Evolutionary conservation across 2,888 invertebrate genomes (phyloP).

Genomic region (Drosophila pseudotalamancana): DNA sequence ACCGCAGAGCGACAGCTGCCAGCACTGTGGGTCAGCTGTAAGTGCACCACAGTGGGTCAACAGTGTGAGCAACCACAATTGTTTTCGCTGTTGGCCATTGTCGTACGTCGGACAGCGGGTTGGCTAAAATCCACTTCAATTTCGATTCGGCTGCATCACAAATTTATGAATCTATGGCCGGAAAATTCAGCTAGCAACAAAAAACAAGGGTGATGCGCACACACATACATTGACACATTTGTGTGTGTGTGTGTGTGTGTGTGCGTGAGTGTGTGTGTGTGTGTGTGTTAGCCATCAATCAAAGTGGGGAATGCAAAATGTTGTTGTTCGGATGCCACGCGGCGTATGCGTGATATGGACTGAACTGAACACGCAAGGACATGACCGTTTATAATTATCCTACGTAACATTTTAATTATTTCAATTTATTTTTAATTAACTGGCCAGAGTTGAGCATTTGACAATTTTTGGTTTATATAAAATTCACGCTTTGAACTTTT

Average conservation of each 20-base stretch:
- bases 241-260: too few species aligned
- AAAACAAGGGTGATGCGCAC: background rate
- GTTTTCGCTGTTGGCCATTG: conserved; percentile 17
- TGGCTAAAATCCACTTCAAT: conserved; percentile 68
- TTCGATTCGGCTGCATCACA: conserved; percentile 63
- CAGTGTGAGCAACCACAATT: conserved; percentile 24
- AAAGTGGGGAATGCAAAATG: conserved; percentile 44
- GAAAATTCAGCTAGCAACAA: conserved; percentile 54
- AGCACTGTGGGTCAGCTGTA: background rate
- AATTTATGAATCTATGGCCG: conserved; percentile 65
- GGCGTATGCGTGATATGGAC: conserved; percentile 64
- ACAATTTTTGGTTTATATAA: conserved; percentile 34
- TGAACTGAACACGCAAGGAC: background rate
- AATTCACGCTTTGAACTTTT: conserved; percentile 51
- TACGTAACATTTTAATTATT: conserved; percentile 65
- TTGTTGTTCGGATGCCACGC: conserved; percentile 33
- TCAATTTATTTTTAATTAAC: conserved; percentile 74
- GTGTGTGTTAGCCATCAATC: conserved; percentile 68
- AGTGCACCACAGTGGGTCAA: conserved; percentile 13
- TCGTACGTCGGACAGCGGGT: conserved; percentile 13
- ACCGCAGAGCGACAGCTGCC: background rate
- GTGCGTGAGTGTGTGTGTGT: too few species aligned
- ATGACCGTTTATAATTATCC: conserved; percentile 50
- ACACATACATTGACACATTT: conserved; percentile 8
- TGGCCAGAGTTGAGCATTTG: conserved; percentile 13